Base-by-base conservation (phyloP, 2,888 invertebrate species). In the Cheilosia scutellata region DNA sequence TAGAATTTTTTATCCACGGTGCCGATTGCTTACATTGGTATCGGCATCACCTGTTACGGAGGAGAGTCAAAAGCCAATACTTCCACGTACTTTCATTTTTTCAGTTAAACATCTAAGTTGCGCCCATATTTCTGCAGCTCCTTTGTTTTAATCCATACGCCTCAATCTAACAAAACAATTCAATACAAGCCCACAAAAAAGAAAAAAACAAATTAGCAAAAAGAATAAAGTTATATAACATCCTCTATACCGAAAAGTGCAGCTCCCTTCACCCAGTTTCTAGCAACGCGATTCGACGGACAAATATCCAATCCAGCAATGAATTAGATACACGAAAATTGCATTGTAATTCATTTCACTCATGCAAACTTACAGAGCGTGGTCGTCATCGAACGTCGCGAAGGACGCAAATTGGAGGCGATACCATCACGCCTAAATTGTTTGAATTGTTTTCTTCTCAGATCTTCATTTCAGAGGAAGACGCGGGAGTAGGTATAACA, bases 61-160 rank as follows among this genome's bases (percentile, higher is more conserved):
- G 71, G 62, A 76, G 77, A 72, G 82, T 86, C 86, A 86, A 82
- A 86, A 86, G 86, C 76, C 86, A 82, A 82, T 82, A 72, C 53
- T 76, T 68, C 62, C 82, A 82, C 86, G 82, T 86, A 86, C 86
- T 86, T 86, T 86, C 86, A 86, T 86, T 86, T 86, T 86, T 86
- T 86, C 42, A 33, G 76, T 76, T 72, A 72, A 31, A 66, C 80
- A 77, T 76, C 76, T 55, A 37, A 33, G 86, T 76, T 86, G 86
- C 86, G 29, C 86, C 86, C 86, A 86, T 47, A 60, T 76, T 60
- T 71, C 31, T 42, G 60, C 74, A 68, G 62, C 68, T 80, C 80
- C 86, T 86, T 86, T 86, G 86, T 86, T 82, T 82, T 72, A 82
- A 74, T 77, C 76, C 86, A 37, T 77, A 80, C 86, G 76, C 80